phyloP scores from a whole-genome alignment of 2,113 vertebrate genomes.

The Prochilodus magdalenae region DNA sequence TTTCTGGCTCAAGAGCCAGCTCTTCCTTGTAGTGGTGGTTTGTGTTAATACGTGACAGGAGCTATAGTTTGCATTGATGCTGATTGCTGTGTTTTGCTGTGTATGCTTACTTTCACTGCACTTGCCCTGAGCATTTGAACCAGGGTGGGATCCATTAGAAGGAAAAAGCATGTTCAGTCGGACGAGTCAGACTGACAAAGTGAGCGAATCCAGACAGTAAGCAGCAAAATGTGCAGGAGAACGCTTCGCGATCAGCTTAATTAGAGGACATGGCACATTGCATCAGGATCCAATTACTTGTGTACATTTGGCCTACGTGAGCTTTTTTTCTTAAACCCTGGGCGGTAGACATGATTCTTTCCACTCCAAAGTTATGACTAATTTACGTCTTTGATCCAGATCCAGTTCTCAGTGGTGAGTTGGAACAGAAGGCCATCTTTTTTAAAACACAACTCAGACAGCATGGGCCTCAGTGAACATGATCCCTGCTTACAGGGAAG shows the following conservation, averaged over 20 bases:
- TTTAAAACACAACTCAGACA: slow-evolving; percentile 47
- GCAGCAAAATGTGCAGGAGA: slow-evolving; percentile 33
- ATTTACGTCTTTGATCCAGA: slow-evolving; percentile 68
- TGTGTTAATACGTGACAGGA: not conserved
- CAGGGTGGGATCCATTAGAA: not conserved
- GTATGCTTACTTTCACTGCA: slow-evolving; percentile 15
- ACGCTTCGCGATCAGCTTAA: slow-evolving; percentile 47
- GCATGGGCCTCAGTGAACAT: slow-evolving; percentile 14
- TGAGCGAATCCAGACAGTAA: slow-evolving; percentile 32
- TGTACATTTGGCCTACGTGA: slow-evolving; percentile 54
- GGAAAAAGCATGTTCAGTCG: not conserved
- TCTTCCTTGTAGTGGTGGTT: not conserved
- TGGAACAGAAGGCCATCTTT: slow-evolving; percentile 51
- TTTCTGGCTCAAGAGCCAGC: not conserved
- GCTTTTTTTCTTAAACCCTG: slow-evolving; percentile 14
- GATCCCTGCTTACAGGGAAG: not conserved
- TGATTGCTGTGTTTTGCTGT: not conserved
- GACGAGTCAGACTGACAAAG: not conserved
- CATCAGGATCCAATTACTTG: slow-evolving; percentile 55
- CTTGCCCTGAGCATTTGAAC: not conserved
- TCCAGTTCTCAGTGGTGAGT: slow-evolving; percentile 59
- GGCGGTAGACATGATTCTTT: slow-evolving; percentile 65
- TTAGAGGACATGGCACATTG: slow-evolving; percentile 39
- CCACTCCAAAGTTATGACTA: slow-evolving; percentile 65
- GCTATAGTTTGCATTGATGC: not conserved